Percentiles rank a stretch among this genome's conserved stretches.
Evolutionary conservation across 2,888 invertebrate species (phyloP).

Genomic region (Eurytoma adleriae): DNA sequence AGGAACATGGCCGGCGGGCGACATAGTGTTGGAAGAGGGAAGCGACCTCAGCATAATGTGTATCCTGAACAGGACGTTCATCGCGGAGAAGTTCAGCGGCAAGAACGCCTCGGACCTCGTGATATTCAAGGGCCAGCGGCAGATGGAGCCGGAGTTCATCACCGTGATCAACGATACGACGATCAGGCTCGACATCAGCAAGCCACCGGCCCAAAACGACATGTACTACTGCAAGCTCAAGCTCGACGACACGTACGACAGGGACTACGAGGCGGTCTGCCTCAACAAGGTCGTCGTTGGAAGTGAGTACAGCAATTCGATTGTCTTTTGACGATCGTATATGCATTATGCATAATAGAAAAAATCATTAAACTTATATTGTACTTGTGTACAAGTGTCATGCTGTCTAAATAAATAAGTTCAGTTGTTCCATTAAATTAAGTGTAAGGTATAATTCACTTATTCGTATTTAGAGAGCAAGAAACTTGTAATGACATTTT

Average conservation of each 20-base stretch:
- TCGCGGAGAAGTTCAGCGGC: constrained; percentile 75
- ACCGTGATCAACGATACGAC: constrained; percentile 81
- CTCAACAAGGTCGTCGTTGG: constrained; percentile 79
- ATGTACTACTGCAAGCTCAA: constrained; percentile 79
- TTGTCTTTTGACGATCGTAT: not conserved
- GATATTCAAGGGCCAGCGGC: constrained; percentile 75
- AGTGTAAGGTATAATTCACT: too few species aligned
- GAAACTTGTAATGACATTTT: too few species aligned
- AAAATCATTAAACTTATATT: too few species aligned
- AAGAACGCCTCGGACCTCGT: constrained; percentile 78
- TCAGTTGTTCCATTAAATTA: too few species aligned
- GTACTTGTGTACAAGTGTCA: too few species aligned
- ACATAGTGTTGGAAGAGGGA: constrained; percentile 80
- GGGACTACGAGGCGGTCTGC: constrained; percentile 75
- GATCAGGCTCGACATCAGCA: constrained; percentile 78
- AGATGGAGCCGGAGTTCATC: constrained; percentile 75
- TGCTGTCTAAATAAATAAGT: too few species aligned
- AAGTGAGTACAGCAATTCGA: constrained; percentile 76
- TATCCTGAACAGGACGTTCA: constrained; percentile 77
- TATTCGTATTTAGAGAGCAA: too few species aligned
- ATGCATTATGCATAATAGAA: not conserved
- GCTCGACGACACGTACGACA: constrained; percentile 60
- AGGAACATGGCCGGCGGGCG: constrained; percentile 78
- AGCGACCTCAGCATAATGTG: constrained; percentile 82
- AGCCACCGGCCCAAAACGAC: constrained; percentile 78